phyloP scores from a whole-genome alignment of 2,888 invertebrate genomes.

The Calephelis perditalis region DNA sequence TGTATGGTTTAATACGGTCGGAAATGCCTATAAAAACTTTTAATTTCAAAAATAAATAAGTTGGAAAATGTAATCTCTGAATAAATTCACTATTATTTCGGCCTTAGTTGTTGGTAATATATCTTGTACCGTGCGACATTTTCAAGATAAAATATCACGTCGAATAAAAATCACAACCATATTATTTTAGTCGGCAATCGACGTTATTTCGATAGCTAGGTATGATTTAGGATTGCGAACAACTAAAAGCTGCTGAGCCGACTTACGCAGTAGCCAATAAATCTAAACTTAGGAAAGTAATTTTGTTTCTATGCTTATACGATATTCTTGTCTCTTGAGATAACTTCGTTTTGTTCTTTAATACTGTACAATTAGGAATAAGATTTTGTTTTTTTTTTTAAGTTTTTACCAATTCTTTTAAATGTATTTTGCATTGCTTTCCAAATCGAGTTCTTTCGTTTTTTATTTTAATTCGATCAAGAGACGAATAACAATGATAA shows the following conservation, averaged over 20 bases:
- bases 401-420: neutral
- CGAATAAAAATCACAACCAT: constrained; percentile 14
- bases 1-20: no score
- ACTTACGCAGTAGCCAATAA: constrained; percentile 66
- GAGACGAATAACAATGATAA: no score
- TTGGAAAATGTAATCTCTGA: constrained; percentile 1
- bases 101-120: constrained; percentile 9
- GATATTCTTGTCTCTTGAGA: constrained; percentile 57
- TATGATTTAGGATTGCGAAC: constrained; percentile 69
- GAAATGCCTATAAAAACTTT: no score
- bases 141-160: constrained; percentile 13
- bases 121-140: constrained; percentile 12
- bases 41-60: no score
- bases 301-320: constrained; percentile 62
- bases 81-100: constrained; percentile 10
- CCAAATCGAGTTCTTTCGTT: no score
- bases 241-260: constrained; percentile 56
- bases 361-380: constrained; percentile 36
- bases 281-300: constrained; percentile 73
- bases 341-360: constrained; percentile 57
- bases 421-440: neutral
- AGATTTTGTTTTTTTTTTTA: neutral
- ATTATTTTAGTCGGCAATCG: constrained; percentile 44
- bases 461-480: no score
- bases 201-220: constrained; percentile 45